phyloP scores from a whole-genome alignment of 2,888 invertebrate species.

The Tenthredo distinguenda region DNA sequence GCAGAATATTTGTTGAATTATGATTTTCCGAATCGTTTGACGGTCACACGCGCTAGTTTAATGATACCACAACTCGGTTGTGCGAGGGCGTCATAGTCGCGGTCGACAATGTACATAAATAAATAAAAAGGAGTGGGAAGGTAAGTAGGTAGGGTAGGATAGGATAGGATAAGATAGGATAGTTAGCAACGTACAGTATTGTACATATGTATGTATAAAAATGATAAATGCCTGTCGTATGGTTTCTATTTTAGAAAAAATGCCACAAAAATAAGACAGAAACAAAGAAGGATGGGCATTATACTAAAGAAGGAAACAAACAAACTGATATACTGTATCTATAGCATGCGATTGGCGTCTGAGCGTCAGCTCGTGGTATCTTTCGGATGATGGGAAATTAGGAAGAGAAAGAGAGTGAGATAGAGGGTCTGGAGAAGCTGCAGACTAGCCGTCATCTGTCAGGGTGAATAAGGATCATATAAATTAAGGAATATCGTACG shows the following conservation, averaged over 20 bases:
- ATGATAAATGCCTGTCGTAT: background rate
- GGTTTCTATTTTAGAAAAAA: background rate
- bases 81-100: background rate
- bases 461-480: background rate
- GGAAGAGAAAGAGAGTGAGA: background rate
- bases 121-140: background rate
- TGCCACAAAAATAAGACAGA: background rate
- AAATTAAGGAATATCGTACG: background rate
- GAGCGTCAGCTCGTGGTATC: background rate
- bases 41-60: background rate
- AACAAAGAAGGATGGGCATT: background rate
- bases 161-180: background rate
- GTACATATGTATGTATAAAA: background rate
- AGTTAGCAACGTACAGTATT: background rate
- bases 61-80: background rate
- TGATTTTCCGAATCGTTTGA: background rate
- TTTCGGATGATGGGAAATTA: background rate
- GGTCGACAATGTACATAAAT: constrained; percentile 12
- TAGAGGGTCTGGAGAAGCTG: background rate
- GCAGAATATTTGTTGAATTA: background rate
- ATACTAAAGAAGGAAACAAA: background rate
- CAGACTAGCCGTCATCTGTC: constrained; percentile 29
- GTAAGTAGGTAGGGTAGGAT: background rate
- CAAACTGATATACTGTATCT: background rate
- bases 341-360: background rate